Percentiles rank a stretch among this genome's conserved stretches.
These are phyloP conservation scores for Istiophorus platypterus DNA, from an alignment of 2,113 vertebrate genomes.

Conservation along the genomic window DNA sequence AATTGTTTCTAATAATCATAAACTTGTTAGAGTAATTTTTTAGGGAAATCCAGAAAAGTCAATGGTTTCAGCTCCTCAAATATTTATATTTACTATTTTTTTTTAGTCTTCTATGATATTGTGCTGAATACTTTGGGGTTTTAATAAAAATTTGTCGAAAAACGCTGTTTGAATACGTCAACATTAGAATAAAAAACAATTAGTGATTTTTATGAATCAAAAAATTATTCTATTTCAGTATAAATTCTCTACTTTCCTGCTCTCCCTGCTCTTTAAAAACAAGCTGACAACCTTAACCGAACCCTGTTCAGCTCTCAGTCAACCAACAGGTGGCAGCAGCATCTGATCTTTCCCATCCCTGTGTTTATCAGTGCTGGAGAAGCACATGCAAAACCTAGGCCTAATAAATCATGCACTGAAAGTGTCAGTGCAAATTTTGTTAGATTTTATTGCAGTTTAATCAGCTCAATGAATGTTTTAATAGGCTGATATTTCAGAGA, in stretches of 20 bases:
- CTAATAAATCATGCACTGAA: slow-evolving; percentile 77
- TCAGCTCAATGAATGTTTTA: slow-evolving; percentile 84
- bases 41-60: background rate
- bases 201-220: too few species aligned
- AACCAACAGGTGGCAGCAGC: slow-evolving; percentile 77
- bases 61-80: background rate
- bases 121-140: background rate
- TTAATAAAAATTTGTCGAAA: background rate
- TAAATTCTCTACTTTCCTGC: background rate
- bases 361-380: slow-evolving; percentile 24
- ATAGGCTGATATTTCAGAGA: slow-evolving; percentile 81
- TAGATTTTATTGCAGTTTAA: slow-evolving; percentile 83
- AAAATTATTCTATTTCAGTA: background rate
- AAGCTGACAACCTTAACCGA: background rate
- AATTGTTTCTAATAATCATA: background rate
- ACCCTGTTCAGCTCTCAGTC: slow-evolving; percentile 3
- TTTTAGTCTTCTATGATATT: background rate
- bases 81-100: background rate
- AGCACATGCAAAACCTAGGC: slow-evolving; percentile 31
- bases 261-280: background rate
- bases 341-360: slow-evolving; percentile 46
- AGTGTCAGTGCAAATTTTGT: slow-evolving; percentile 78
- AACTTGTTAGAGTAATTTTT: background rate
- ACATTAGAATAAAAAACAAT: background rate
- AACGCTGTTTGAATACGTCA: background rate